phyloP scores from a whole-genome alignment of 1,140 invertebrate genomes.

The Brachionus angularis region DNA sequence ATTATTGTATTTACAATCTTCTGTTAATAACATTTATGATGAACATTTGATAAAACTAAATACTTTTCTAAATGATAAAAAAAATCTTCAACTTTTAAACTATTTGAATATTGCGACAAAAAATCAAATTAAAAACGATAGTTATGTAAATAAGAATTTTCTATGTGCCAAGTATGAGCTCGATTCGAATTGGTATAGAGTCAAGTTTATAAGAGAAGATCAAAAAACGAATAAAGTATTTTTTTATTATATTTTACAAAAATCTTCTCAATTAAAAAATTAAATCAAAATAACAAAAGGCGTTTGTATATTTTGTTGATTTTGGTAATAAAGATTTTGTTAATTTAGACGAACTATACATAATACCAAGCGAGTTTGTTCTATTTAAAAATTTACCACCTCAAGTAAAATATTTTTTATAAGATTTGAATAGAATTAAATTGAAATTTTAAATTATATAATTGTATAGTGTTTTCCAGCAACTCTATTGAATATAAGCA shows the following conservation, averaged over 20 bases:
- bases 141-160: not conserved
- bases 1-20: no score
- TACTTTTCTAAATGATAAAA: slow-evolving; percentile 7
- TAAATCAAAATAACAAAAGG: not conserved
- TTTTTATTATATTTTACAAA: no score
- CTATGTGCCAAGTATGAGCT: not conserved
- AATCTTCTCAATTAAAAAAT: not conserved
- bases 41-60: no score
- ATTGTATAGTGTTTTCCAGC: slow-evolving; percentile 17
- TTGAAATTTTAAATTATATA: not conserved
- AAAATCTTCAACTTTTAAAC: not conserved
- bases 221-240: not conserved
- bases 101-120: not conserved
- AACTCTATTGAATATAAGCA: no score
- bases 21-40: no score
- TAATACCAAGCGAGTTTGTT: not conserved
- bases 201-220: slow-evolving; percentile 4
- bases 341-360: not conserved
- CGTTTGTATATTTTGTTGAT: slow-evolving; percentile 13
- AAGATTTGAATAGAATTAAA: no score
- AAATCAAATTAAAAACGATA: not conserved
- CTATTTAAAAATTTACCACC: slow-evolving; percentile 3
- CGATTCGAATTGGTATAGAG: slow-evolving; percentile 16
- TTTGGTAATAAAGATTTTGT: slow-evolving; percentile 22
- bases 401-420: not conserved